Evolutionary conservation across 2,113 vertebrate genomes (phyloP).

Genomic region (Lethenteron camtschaticum): DNA sequence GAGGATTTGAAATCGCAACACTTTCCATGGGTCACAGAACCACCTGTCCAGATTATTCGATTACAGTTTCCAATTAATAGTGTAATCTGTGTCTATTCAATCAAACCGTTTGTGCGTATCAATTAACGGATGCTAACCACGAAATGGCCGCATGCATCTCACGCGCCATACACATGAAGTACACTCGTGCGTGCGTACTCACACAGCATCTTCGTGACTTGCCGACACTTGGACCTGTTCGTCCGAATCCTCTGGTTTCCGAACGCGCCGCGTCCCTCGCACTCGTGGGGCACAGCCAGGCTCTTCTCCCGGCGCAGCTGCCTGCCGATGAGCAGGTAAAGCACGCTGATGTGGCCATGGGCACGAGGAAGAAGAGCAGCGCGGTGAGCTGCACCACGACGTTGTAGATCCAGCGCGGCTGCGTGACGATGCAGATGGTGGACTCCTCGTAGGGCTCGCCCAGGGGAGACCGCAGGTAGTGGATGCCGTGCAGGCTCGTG

Average conservation of each 20-base stretch:
- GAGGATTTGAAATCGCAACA: too few relatives aligned
- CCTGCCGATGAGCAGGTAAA: constrained; percentile 62
- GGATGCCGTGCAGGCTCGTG: constrained; percentile 59
- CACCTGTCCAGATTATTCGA: neutral
- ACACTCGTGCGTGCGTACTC: constrained; percentile 19
- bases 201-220: constrained; percentile 92
- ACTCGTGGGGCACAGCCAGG: constrained; percentile 24
- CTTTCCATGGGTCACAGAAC: neutral
- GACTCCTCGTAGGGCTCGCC: constrained; percentile 28
- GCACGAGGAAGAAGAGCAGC: constrained; percentile 59
- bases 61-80: constrained; percentile 3
- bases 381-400: constrained; percentile 56
- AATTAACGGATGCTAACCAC: neutral
- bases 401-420: constrained; percentile 42
- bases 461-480: constrained; percentile 18
- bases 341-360: constrained; percentile 56
- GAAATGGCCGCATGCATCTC: neutral
- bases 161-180: neutral
- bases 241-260: constrained; percentile 20
- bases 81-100: neutral
- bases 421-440: constrained; percentile 35
- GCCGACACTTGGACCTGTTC: constrained; percentile 32
- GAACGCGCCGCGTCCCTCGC: constrained; percentile 10
- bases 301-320: constrained; percentile 44
- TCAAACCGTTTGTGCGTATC: neutral